Evolutionary conservation across 1,140 invertebrate species (phyloP).

Genomic region (Drosophila orosa): DNA sequence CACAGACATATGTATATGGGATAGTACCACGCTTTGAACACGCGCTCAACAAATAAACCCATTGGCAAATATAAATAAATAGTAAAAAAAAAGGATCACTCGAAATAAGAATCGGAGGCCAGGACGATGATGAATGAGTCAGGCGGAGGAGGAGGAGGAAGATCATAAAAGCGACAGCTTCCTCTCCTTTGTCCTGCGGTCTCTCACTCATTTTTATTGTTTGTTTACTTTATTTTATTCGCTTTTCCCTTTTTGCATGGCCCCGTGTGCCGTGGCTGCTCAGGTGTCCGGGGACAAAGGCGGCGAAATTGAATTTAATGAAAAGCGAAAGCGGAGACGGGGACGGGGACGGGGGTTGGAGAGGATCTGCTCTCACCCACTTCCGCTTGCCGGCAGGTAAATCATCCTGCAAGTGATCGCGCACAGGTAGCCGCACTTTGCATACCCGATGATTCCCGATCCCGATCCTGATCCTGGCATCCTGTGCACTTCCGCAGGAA

Average conservation of each 20-base stretch:
- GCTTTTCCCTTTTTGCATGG: constrained; percentile 38
- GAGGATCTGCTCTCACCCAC: constrained; percentile 52
- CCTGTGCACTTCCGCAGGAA: constrained; percentile 47
- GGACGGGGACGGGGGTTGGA: constrained; percentile 6
- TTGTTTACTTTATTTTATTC: constrained; percentile 42
- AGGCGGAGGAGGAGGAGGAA: constrained; percentile 8
- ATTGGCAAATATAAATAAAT: constrained; percentile 61
- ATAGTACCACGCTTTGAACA: constrained; percentile 54
- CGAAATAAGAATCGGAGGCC: constrained; percentile 18
- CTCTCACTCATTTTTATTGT: constrained; percentile 10
- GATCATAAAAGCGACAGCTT: constrained; percentile 75
- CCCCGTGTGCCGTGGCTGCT: constrained; percentile 18
- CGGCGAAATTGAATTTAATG: constrained; percentile 73
- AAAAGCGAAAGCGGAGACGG: constrained; percentile 72
- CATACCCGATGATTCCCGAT: constrained; percentile 20
- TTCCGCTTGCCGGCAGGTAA: constrained; percentile 63
- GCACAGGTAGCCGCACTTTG: constrained; percentile 27
- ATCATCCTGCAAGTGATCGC: constrained; percentile 12
- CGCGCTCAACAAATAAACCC: constrained; percentile 56
- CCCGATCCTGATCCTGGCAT: constrained; percentile 9
- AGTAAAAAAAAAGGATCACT: constrained; percentile 53
- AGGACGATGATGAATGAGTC: neutral
- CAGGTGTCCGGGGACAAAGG: constrained; percentile 65
- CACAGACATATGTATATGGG: neutral
- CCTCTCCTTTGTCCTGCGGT: constrained; percentile 48